A percentile compares a stretch with the other conserved stretches of the same genome.
Evolutionary conservation across 1,140 invertebrate genomes (phyloP).

Genomic region (Melitaea cinxia): DNA sequence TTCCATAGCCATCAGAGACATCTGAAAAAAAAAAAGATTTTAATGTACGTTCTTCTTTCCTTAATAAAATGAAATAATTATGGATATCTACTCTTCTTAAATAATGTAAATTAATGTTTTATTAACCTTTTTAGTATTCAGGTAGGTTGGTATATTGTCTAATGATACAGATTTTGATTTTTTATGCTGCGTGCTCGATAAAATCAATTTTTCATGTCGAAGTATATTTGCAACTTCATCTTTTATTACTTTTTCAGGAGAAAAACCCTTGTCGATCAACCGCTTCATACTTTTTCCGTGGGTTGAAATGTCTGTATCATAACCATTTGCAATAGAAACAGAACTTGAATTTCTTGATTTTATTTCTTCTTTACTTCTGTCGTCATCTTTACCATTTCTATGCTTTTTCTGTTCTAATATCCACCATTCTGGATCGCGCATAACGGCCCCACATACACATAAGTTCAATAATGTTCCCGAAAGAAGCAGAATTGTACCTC

Average conservation of each 20-base stretch:
- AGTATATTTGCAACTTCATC: slow-evolving; percentile 83
- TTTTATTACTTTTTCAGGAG: slow-evolving; percentile 86
- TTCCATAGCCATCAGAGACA: slow-evolving; percentile 85
- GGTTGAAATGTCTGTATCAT: slow-evolving; percentile 45
- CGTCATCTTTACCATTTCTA: slow-evolving; percentile 38
- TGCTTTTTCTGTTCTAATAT: slow-evolving; percentile 84
- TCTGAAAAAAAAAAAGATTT: slow-evolving; percentile 76
- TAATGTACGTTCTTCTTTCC: background rate
- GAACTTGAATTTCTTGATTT: slow-evolving; percentile 72
- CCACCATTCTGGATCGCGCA: slow-evolving; percentile 93
- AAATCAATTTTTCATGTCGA: slow-evolving; percentile 59
- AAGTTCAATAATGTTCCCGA: slow-evolving; percentile 93
- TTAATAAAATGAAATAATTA: background rate
- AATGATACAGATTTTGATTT: slow-evolving; percentile 82
- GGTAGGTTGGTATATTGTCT: slow-evolving; percentile 88
- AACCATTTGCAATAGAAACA: slow-evolving; percentile 66
- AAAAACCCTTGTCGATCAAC: slow-evolving; percentile 84
- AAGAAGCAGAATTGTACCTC: slow-evolving; percentile 91
- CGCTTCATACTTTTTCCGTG: slow-evolving; percentile 64
- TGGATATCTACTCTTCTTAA: too few species aligned
- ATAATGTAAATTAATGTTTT: background rate
- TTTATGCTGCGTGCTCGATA: slow-evolving; percentile 55
- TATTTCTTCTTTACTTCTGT: slow-evolving; percentile 53
- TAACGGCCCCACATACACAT: slow-evolving; percentile 93
- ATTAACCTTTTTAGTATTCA: slow-evolving; percentile 86